These are phyloP conservation scores for Mythimna albipuncta DNA, from an alignment of 2,888 invertebrate species.

Conservation along the genomic window DNA sequence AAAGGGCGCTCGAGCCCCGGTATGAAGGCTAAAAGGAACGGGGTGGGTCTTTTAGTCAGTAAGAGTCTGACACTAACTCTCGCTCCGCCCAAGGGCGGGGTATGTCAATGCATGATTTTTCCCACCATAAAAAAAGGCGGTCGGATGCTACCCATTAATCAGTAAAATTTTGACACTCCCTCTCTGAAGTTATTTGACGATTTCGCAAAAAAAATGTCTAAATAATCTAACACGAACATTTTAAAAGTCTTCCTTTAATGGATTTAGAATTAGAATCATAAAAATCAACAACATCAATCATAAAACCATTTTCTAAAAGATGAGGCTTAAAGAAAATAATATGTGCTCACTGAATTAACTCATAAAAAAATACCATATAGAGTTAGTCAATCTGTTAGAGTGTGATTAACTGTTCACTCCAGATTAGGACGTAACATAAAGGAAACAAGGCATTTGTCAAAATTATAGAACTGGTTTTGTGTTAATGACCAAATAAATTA, in stretches of 20 bases:
- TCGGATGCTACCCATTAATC: no score
- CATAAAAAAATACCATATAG: slow-evolving; percentile 19
- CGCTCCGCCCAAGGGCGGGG: no score
- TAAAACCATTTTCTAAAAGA: background rate
- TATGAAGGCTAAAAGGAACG: no score
- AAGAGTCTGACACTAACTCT: no score
- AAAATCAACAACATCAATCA: slow-evolving; percentile 1
- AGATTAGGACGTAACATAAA: slow-evolving; percentile 23
- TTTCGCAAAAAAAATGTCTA: no score
- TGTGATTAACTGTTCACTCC: slow-evolving; percentile 24
- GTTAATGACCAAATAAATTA: slow-evolving; percentile 49
- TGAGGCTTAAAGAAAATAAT: slow-evolving; percentile 13
- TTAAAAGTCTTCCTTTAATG: background rate
- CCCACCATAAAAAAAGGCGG: no score
- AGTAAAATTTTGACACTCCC: no score
- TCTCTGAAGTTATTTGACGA: no score
- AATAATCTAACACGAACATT: background rate
- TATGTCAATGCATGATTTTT: no score
- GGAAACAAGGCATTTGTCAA: slow-evolving; percentile 32
- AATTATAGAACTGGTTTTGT: slow-evolving; percentile 45
- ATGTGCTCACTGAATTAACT: slow-evolving; percentile 20
- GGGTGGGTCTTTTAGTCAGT: no score
- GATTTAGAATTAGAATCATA: background rate
- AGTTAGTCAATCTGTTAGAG: slow-evolving; percentile 4
- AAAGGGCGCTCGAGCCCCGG: no score